Base-by-base conservation (phyloP, 2,113 vertebrate species). In the Fregetta grallaria region DNA sequence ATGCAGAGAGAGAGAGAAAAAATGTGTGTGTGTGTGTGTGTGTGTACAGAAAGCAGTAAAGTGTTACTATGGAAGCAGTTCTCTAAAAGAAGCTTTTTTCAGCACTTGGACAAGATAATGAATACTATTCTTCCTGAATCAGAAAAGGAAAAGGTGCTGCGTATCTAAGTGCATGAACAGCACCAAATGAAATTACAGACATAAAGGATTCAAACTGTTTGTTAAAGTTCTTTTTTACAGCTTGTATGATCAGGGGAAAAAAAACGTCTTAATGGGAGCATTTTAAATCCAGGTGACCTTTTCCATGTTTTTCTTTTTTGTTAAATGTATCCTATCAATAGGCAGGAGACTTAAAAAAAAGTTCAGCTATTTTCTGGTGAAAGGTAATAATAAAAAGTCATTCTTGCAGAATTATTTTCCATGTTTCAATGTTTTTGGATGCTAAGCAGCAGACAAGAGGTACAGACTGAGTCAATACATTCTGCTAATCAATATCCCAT, bases 1-100 rank as follows among this genome's bases (percentile, higher is more conserved):
- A 55, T 4, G 0, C 9, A 12, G 29, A 62, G 17, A 38, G 22
- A 25, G n/a, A 61, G 23, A 12, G 15, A 53, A 0, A 13, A 23
- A 49, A 49, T 45, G 1, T 27, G 1, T 17, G 1, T 23, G 3
- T 45, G 11, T 22, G 2, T 30, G 14, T 15, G 10, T 30, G 12
- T 40, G 49, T 10, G 3, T 32, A 47, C 4, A 44, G 34, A 70
- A 80, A n/a, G 19, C 12, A 56, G 11, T 20, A 72, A 26, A 36
- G 3, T 9, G 21, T 26, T 59, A 9, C 6, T 26, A 52, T 27
- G n/a, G 40, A 90, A 90, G 18, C 4, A 70, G 4, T 58, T 77
- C 81, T 65, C 32, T 89, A 25, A 77, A 92, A 79, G 13, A 42
- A 71, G 6, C 1, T 19, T 80, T 92, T 79, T 73, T 80, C 30